Conservation (phyloP, 2,113 vertebrate species). For the Platanista minor region DNA sequence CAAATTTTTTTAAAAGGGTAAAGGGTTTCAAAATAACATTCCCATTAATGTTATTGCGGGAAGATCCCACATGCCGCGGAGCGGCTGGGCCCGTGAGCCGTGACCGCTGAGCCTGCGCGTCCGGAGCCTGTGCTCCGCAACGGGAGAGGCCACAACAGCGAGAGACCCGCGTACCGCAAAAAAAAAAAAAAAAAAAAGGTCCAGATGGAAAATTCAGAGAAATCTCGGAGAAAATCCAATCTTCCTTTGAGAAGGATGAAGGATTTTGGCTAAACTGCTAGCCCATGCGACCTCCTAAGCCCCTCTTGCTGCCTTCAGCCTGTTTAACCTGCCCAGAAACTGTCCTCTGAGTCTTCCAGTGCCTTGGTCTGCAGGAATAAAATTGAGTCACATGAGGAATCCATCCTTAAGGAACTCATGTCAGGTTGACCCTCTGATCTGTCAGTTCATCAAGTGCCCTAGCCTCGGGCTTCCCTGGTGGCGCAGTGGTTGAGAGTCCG, state of each 20-base stretch:
- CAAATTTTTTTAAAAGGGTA: neutral
- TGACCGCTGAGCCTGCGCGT: no score
- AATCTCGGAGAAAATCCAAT: neutral
- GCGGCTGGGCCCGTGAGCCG: no score
- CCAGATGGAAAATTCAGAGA: neutral
- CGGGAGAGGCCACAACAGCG: no score
- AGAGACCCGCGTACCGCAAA: no score
- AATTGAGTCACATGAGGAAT: neutral
- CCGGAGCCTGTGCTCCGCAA: no score
- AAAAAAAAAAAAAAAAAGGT: neutral
- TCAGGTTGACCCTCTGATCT: neutral
- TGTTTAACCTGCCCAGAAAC: neutral
- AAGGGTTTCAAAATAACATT: neutral
- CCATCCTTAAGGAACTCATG: neutral
- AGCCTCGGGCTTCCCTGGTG: no score
- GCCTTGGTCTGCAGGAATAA: neutral
- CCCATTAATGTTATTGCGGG: no score
- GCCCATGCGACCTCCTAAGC: neutral
- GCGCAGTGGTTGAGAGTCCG: no score
- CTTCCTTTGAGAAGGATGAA: neutral
- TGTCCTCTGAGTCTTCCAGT: neutral
- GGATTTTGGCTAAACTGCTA: neutral
- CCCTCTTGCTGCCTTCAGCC: neutral
- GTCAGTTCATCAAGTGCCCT: neutral
- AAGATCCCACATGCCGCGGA: no score